phyloP scores from a whole-genome alignment of 2,797 vertebrate genomes.

The Cyclura pinguis region DNA sequence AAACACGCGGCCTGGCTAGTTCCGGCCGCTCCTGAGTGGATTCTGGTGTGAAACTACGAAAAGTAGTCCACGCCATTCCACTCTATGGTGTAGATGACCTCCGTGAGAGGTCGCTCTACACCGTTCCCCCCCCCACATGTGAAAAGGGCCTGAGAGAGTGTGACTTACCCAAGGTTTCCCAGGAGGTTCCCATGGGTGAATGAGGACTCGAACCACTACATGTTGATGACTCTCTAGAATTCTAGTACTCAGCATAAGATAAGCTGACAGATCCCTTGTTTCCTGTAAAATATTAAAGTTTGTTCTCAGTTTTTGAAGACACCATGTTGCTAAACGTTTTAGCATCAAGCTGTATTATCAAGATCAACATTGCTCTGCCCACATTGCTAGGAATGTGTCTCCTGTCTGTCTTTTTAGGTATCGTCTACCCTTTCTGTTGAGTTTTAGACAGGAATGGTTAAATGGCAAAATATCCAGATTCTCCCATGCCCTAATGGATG shows the following conservation, averaged over 20 bases:
- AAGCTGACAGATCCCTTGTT: background rate
- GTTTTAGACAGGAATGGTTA: background rate
- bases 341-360: background rate
- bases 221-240: too few species aligned
- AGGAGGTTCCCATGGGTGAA: too few species aligned
- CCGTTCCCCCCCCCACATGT: too few species aligned
- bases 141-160: too few species aligned
- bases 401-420: background rate
- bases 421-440: background rate
- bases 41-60: too few species aligned
- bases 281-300: background rate
- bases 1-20: too few species aligned
- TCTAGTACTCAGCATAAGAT: background rate
- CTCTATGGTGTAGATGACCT: too few species aligned
- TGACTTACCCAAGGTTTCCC: too few species aligned
- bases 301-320: background rate
- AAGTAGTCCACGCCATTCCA: too few species aligned
- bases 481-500: background rate
- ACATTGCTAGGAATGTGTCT: background rate
- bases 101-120: too few species aligned
- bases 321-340: background rate
- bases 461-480: background rate
- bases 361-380: background rate
- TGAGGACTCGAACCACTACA: too few species aligned
- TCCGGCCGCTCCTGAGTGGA: too few species aligned